These are phyloP conservation scores for Chromis chromis DNA, from an alignment of 2,797 vertebrate species.

Conservation along the genomic window DNA sequence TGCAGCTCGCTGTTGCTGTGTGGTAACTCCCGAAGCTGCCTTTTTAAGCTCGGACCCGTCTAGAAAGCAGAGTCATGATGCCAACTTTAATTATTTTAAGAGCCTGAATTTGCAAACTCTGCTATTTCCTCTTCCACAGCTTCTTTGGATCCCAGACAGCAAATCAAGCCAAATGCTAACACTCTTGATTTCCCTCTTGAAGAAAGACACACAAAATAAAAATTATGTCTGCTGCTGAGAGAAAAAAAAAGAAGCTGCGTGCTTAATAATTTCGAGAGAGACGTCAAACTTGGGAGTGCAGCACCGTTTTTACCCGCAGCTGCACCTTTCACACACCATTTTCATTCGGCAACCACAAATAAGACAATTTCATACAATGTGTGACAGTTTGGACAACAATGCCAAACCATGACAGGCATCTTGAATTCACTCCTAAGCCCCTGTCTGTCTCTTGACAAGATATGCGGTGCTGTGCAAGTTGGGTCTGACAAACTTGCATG, in stretches of 20 bases:
- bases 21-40: slow-evolving; percentile 59
- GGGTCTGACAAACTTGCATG: slow-evolving; percentile 56
- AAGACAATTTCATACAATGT: slow-evolving; percentile 43
- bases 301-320: slow-evolving; percentile 15
- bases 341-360: slow-evolving; percentile 45
- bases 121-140: slow-evolving; percentile 73
- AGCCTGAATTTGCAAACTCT: slow-evolving; percentile 81
- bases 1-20: slow-evolving; percentile 51
- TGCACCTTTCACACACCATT: slow-evolving; percentile 18
- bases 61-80: slow-evolving; percentile 72
- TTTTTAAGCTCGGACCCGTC: slow-evolving; percentile 61
- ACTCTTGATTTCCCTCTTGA: slow-evolving; percentile 76
- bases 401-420: slow-evolving; percentile 67
- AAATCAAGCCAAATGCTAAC: slow-evolving; percentile 81
- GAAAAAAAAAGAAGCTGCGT: slow-evolving; percentile 45
- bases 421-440: slow-evolving; percentile 55
- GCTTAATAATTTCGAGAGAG: slow-evolving; percentile 56
- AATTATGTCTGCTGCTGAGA: slow-evolving; percentile 51
- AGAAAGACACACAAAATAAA: slow-evolving; percentile 67
- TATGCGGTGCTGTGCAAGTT: slow-evolving; percentile 44
- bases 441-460: slow-evolving; percentile 46
- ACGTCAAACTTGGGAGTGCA: slow-evolving; percentile 20
- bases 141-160: slow-evolving; percentile 73
- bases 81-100: slow-evolving; percentile 87
- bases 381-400: slow-evolving; percentile 65